Evolutionary conservation across 2,888 invertebrate species (phyloP).

Genomic region (Notocelia uddmanniana): DNA sequence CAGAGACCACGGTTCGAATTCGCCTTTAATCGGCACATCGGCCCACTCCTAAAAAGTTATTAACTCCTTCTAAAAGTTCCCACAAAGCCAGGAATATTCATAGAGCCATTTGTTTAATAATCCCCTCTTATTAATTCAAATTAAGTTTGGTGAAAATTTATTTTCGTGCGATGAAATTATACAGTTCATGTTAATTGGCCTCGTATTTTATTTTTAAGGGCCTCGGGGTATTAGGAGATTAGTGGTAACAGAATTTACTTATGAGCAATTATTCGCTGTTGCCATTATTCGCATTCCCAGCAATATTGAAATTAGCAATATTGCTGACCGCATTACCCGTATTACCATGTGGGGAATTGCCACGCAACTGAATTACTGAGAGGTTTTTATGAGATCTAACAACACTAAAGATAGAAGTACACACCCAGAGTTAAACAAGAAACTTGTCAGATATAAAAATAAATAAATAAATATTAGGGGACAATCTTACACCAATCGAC

Average conservation of each 20-base stretch:
- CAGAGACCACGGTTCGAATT: not conserved
- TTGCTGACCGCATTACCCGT: no score
- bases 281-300: no score
- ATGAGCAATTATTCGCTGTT: no score
- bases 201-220: constrained; percentile 43
- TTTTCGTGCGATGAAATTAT: constrained; percentile 41
- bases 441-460: no score
- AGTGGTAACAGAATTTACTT: not conserved
- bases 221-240: not conserved
- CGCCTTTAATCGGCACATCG: constrained; percentile 1
- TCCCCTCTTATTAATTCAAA: constrained; percentile 47
- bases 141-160: constrained; percentile 45
- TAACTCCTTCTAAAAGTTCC: constrained; percentile 43
- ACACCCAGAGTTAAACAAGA: no score
- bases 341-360: no score
- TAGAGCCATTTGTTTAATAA: constrained; percentile 46
- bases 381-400: no score
- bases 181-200: constrained; percentile 36
- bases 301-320: no score
- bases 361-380: no score
- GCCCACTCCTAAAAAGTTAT: constrained; percentile 42
- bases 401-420: no score
- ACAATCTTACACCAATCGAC: no score
- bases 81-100: constrained; percentile 47
- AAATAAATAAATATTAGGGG: no score